These are phyloP conservation scores for Argopecten irradians DNA, from an alignment of 1,140 invertebrate species.

Conservation along the genomic window DNA sequence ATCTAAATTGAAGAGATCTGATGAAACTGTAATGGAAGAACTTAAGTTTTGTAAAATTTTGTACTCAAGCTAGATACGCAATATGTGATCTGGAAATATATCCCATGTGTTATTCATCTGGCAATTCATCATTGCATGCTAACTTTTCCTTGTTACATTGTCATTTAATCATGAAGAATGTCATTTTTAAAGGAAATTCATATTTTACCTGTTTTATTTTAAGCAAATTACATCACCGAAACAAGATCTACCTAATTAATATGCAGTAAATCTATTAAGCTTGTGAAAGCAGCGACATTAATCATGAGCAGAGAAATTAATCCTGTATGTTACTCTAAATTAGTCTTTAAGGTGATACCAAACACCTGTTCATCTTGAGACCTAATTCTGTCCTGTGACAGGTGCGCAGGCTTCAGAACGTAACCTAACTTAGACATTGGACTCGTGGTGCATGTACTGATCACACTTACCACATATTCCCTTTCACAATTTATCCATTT, in stretches of 20 bases:
- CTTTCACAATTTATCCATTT: background rate
- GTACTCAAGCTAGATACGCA: too few species aligned
- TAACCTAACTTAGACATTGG: background rate
- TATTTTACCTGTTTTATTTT: background rate
- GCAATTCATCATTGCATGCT: too few species aligned
- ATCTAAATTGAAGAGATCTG: too few species aligned
- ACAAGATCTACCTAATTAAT: background rate
- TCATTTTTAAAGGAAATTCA: background rate
- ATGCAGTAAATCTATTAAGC: too few species aligned
- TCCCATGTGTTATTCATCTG: too few species aligned
- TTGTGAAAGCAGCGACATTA: background rate
- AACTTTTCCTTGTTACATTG: too few species aligned
- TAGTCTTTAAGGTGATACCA: background rate
- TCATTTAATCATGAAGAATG: too few species aligned
- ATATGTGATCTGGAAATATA: too few species aligned
- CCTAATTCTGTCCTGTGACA: background rate
- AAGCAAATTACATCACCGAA: background rate
- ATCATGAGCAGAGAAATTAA: background rate
- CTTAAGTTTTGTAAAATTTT: too few species aligned
- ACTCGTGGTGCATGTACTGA: background rate
- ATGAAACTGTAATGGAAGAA: too few species aligned
- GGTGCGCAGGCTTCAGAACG: background rate
- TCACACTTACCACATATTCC: constrained; percentile 15
- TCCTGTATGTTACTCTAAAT: background rate
- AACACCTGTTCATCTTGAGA: background rate